Percentiles rank a stretch among this genome's conserved stretches.
These are phyloP conservation scores for Graphium colonna DNA, from an alignment of 2,888 invertebrate species.

Conservation along the genomic window DNA sequence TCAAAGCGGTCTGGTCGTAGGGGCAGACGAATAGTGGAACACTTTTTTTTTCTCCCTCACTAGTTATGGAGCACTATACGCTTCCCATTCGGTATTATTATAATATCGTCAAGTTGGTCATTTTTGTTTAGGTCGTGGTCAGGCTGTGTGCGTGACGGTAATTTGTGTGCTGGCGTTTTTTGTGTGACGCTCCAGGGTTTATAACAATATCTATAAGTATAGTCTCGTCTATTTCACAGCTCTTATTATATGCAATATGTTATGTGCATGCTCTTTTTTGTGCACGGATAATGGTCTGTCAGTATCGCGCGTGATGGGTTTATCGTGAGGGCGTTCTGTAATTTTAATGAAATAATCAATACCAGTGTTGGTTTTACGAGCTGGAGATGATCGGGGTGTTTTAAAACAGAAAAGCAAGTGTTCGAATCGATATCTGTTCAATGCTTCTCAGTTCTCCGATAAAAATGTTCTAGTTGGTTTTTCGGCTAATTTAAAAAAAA, in stretches of 20 bases:
- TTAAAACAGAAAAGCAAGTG: constrained; percentile 6
- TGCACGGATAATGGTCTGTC: constrained; percentile 5
- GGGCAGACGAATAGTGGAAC: constrained; percentile 57
- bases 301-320: constrained; percentile 12
- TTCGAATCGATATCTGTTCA: no score
- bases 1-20: constrained; percentile 67
- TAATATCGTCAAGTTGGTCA: constrained; percentile 71
- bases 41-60: constrained; percentile 47
- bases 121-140: constrained; percentile 54
- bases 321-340: constrained; percentile 4
- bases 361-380: constrained; percentile 7
- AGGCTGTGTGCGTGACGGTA: constrained; percentile 24
- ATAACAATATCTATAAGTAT: constrained; percentile 14
- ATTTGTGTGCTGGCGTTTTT: constrained; percentile 30
- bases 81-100: constrained; percentile 67
- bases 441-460: neutral
- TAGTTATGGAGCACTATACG: constrained; percentile 32
- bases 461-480: no score
- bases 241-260: constrained; percentile 15
- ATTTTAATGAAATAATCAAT: constrained; percentile 11
- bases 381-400: constrained; percentile 11
- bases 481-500: no score
- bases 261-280: constrained; percentile 13
- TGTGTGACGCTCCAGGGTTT: constrained; percentile 26
- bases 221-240: constrained; percentile 8